Evolutionary conservation across 2,113 vertebrate genomes (phyloP).

Genomic region (Microcebus jonahi): DNA sequence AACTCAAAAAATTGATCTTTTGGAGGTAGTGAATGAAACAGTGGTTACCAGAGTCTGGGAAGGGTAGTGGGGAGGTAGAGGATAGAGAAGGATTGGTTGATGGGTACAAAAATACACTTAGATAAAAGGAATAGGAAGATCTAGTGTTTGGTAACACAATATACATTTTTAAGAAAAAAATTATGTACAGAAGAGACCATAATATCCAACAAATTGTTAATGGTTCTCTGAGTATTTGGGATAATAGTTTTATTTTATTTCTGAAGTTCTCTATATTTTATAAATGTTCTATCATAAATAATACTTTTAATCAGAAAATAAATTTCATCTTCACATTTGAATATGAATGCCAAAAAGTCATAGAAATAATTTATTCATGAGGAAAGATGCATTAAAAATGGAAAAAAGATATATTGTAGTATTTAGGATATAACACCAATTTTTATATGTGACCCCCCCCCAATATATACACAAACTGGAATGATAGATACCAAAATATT

Average conservation of each 20-base stretch:
- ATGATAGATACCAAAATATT: slow-evolving; percentile 18
- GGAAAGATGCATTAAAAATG: not conserved
- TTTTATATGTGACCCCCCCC: not conserved
- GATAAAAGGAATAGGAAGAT: not conserved
- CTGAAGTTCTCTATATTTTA: not conserved
- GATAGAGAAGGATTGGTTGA: not conserved
- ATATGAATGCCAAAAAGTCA: not conserved
- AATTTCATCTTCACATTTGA: slow-evolving; percentile 10
- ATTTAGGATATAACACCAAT: not conserved
- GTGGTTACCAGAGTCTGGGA: not conserved
- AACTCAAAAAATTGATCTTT: not conserved
- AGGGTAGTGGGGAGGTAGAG: not conserved
- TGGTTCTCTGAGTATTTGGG: not conserved
- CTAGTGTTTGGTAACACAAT: not conserved
- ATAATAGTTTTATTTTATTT: slow-evolving; percentile 48
- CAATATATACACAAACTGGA: not conserved
- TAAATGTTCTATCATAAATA: slow-evolving; percentile 31
- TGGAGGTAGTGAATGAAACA: not conserved
- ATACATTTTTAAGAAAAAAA: slow-evolving; percentile 27
- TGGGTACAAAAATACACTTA: not conserved
- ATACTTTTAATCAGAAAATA: slow-evolving; percentile 22
- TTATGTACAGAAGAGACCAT: not conserved
- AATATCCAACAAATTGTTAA: slow-evolving; percentile 36
- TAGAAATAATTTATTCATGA: slow-evolving; percentile 5
- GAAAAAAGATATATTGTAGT: not conserved